phyloP scores from a whole-genome alignment of 2,113 vertebrate genomes.

The Empidonax traillii region DNA sequence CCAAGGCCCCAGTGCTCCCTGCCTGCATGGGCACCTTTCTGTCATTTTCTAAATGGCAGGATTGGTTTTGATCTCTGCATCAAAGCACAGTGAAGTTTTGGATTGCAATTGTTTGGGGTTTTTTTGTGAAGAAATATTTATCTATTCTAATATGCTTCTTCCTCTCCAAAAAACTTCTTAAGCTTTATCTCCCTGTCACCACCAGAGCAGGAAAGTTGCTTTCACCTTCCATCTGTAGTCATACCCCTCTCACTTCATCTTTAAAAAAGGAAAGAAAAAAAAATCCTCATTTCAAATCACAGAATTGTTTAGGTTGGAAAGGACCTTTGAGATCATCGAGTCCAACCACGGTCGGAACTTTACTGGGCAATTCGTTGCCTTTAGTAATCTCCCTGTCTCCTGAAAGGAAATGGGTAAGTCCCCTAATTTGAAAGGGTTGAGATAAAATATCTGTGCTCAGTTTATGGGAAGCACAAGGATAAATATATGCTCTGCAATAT shows the following conservation, averaged over 20 bases:
- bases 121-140: neutral
- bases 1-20: neutral
- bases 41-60: neutral
- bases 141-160: neutral
- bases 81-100: neutral
- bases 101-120: neutral
- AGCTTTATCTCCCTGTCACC: neutral
- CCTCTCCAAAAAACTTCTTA: slow-evolving; percentile 15
- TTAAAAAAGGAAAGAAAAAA: neutral
- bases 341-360: neutral
- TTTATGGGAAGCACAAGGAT: neutral
- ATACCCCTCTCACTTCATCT: neutral
- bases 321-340: neutral
- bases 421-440: neutral
- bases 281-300: neutral
- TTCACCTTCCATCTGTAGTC: neutral
- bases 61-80: neutral
- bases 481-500: neutral
- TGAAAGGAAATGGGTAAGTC: neutral
- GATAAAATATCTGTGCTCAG: neutral
- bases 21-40: neutral
- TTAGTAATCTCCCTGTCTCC: neutral
- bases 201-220: neutral
- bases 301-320: neutral
- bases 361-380: neutral